Percentiles rank a stretch among this genome's conserved stretches.
Evolutionary conservation across 1,140 invertebrate genomes (phyloP).

Genomic region (Pseudomyrmex sp.): DNA sequence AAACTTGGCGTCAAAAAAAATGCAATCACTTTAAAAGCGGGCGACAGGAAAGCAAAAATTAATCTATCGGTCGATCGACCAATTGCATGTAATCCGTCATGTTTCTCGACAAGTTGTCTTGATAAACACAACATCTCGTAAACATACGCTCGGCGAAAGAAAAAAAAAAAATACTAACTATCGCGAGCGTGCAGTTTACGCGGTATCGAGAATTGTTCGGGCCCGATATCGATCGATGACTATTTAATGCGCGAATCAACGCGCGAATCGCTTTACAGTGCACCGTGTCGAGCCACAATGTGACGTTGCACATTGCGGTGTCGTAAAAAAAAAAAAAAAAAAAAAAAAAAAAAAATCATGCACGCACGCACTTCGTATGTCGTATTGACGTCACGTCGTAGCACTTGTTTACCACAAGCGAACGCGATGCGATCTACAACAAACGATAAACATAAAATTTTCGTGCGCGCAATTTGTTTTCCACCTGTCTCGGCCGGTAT

Average conservation of each 20-base stretch:
- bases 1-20: not conserved
- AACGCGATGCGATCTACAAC: conserved; percentile 53
- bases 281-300: not conserved
- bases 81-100: not conserved
- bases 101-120: not conserved
- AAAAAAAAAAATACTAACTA: not conserved
- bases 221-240: not conserved
- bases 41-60: conserved; percentile 8
- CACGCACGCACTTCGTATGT: conserved; percentile 36
- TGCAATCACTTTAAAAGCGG: not conserved
- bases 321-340: too few relatives aligned
- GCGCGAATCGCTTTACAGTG: conserved; percentile 19
- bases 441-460: conserved; percentile 62
- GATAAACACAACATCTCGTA: not conserved
- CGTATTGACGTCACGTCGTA: conserved; percentile 70
- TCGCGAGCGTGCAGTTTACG: not conserved
- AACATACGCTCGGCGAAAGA: not conserved
- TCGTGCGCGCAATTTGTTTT: conserved; percentile 30
- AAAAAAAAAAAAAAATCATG: not conserved
- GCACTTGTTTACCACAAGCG: conserved; percentile 67
- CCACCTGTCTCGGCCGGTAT: not conserved
- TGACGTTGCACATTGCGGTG: conserved; percentile 6
- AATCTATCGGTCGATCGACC: not conserved
- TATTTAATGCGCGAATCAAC: not conserved
- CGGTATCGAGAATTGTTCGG: conserved; percentile 23